Evolutionary conservation across 2,888 invertebrate genomes (phyloP), one percentile per base, ranked within the genome.

Genomic region (Philaethria dido): DNA sequence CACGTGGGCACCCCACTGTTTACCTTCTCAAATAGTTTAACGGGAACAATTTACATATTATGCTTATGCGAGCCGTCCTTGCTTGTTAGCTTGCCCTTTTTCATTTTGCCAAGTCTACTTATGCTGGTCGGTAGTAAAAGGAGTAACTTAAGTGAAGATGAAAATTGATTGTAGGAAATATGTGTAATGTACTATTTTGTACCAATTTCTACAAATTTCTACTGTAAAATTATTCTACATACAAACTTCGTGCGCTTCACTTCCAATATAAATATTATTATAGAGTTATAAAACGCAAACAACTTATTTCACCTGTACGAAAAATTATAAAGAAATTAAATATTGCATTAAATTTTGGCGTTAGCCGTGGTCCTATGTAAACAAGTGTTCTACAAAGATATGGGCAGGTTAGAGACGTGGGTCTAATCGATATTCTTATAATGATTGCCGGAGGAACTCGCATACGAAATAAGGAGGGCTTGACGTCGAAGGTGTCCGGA

Each of bases 381-480:
- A 86, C 64, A 71, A 71, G 85, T 88, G 86, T 86, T 85, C 80
- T 82, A 80, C 81, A 83, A 84, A 89, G 89, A 92, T 89, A 91
- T 91, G 88, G 85, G 86, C 90, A 91, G 89, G 91, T 91, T 88
- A 82, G 86, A 88, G 83, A 85, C 88, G 86, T 86, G 86, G 87
- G 82, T 84, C 92, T 93, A 93, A 93, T 93, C 93, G 93, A 93
- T 93, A 93, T 88, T 87, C 90, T 92, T 91, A 91, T 93, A 93
- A 93, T 93, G 93, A 93, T 93, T 92, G 92, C 91, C 87, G 84
- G 87, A 92, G 92, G 89, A 92, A 86, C 92, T 92, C 91, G 93
- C 92, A 93, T 93, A 93, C 93, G 92, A 92, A 93, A 93, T 93
- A 92, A 93, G 93, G 90, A 91, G 91, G 93, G 88, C 87, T 85